These are phyloP conservation scores for Synergus japonicus DNA, from an alignment of 2,888 invertebrate genomes.

Conservation along the genomic window DNA sequence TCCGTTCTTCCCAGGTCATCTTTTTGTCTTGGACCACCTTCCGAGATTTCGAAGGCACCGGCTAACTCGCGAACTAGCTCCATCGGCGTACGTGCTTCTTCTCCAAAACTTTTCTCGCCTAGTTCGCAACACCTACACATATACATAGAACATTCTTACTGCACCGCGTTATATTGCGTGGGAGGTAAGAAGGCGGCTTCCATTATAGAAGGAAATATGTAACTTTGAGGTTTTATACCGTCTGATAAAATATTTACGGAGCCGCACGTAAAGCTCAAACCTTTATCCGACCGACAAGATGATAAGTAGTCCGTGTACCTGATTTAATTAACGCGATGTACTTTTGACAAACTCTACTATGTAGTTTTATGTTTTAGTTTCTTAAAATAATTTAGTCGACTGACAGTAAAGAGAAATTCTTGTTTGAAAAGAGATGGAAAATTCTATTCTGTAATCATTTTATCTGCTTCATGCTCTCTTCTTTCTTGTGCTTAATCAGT, in stretches of 20 bases:
- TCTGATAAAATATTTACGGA: constrained; percentile 37
- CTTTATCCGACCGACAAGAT: constrained; percentile 32
- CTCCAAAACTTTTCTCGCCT: constrained; percentile 11
- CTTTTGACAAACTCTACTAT: constrained; percentile 31
- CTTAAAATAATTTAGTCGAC: background rate
- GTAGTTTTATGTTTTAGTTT: background rate
- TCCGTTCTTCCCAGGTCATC: constrained; percentile 17
- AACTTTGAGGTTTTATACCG: constrained; percentile 38
- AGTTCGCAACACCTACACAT: background rate
- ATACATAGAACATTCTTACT: background rate
- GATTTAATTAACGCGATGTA: constrained; percentile 33
- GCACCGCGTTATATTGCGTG: constrained; percentile 14
- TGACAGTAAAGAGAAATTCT: background rate
- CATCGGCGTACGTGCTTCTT: constrained; percentile 19
- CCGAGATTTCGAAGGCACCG: constrained; percentile 17
- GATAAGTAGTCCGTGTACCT: constrained; percentile 37
- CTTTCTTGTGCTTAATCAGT: background rate
- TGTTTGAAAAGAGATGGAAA: background rate
- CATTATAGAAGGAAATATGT: constrained; percentile 38
- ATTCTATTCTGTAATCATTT: background rate
- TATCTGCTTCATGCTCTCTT: background rate
- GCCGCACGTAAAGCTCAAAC: constrained; percentile 33
- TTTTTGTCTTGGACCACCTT: constrained; percentile 33
- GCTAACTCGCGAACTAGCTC: constrained; percentile 4
- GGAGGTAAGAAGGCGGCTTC: constrained; percentile 20